Percentiles rank a stretch among this genome's conserved stretches.
phyloP scores from a whole-genome alignment of 2,113 vertebrate species.

The Symphodus melops region DNA sequence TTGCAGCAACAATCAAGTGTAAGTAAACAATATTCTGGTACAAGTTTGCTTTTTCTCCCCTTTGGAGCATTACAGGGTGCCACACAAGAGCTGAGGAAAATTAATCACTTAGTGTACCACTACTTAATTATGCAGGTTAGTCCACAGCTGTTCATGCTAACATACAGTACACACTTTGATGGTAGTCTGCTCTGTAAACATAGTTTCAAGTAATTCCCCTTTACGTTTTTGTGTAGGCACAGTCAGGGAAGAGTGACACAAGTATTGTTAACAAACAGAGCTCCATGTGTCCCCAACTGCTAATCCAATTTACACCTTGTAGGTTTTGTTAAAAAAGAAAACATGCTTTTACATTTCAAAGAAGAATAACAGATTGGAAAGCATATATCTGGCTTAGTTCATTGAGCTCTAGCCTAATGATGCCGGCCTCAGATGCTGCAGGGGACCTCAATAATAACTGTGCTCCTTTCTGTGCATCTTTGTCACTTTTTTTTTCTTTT shows the following conservation, averaged over 20 bases:
- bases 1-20: too few relatives aligned
- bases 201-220: constrained; percentile 1
- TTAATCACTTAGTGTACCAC: not conserved
- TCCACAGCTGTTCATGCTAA: constrained; percentile 27
- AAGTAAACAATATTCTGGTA: not conserved
- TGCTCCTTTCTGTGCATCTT: constrained; percentile 8
- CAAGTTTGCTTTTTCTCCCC: not conserved
- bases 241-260: constrained; percentile 26
- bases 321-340: constrained; percentile 46
- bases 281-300: not conserved
- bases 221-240: constrained; percentile 40
- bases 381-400: constrained; percentile 37
- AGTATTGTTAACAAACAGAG: constrained; percentile 27
- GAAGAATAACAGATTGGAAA: constrained; percentile 54
- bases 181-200: not conserved
- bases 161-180: constrained; percentile 22
- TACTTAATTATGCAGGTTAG: constrained; percentile 24
- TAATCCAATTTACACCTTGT: constrained; percentile 57
- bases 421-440: constrained; percentile 7
- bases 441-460: constrained; percentile 27
- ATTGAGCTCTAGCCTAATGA: constrained; percentile 55
- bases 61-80: not conserved
- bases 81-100: not conserved
- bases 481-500: constrained; percentile 38
- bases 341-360: constrained; percentile 27